A percentile compares a stretch with the other conserved stretches of the same genome.
Conservation (phyloP, 2,113 vertebrate species). For the Esox niger region DNA sequence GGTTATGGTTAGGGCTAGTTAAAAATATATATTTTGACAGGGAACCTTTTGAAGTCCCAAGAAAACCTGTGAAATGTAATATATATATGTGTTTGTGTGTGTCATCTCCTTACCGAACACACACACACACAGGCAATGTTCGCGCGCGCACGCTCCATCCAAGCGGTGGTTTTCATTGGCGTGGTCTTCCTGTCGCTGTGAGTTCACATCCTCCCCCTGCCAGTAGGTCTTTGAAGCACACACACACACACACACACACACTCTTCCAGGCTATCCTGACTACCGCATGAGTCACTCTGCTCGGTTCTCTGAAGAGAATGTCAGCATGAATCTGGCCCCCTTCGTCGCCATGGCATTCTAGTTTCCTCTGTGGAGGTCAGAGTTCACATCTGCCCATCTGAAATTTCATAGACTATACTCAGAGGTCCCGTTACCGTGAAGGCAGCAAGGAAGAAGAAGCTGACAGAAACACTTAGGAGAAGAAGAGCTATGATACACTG, state of each 20-base stretch:
- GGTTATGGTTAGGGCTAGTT: too few relatives aligned
- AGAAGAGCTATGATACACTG: too few relatives aligned
- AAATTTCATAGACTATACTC: too few relatives aligned
- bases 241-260: not conserved
- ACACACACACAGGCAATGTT: constrained; percentile 1
- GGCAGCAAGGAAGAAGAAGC: too few relatives aligned
- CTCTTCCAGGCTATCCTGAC: not conserved
- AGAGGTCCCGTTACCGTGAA: too few relatives aligned
- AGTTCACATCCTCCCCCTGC: not conserved
- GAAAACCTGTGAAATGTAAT: too few relatives aligned
- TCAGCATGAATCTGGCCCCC: not conserved
- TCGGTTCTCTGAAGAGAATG: not conserved
- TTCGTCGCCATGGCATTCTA: not conserved
- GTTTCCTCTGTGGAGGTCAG: constrained; percentile 22
- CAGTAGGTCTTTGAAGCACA: not conserved
- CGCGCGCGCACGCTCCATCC: not conserved
- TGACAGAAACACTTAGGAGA: too few relatives aligned
- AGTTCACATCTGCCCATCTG: constrained; percentile 31
- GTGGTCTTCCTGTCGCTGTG: constrained; percentile 2
- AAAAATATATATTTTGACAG: too few relatives aligned
- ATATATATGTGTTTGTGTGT: too few relatives aligned
- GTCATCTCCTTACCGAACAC: too few relatives aligned
- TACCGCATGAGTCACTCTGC: not conserved
- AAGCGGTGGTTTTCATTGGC: not conserved
- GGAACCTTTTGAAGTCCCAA: too few relatives aligned